A percentile compares a stretch with the other conserved stretches of the same genome.
Conservation (phyloP, 1,140 invertebrate genomes). For the Caenorhabditis remanei region DNA sequence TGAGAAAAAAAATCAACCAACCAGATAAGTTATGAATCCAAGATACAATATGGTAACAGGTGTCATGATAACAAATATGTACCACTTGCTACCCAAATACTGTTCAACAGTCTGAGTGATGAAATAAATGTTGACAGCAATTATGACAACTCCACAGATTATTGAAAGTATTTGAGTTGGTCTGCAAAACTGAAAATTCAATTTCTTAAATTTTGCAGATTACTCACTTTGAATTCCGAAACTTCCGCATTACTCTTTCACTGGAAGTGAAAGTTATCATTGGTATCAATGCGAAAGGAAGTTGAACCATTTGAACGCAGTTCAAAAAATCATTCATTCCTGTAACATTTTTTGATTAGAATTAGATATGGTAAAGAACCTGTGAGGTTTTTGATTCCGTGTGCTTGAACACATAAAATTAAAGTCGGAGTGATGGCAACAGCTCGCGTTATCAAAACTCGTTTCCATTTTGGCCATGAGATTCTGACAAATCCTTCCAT, state of each 20-base stretch:
- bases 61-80: background rate
- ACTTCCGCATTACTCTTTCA: slow-evolving; percentile 86
- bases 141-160: slow-evolving; percentile 82
- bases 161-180: slow-evolving; percentile 66
- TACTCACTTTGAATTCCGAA: slow-evolving; percentile 83
- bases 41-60: background rate
- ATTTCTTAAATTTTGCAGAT: background rate
- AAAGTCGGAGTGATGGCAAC: slow-evolving; percentile 91
- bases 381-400: slow-evolving; percentile 85
- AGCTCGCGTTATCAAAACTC: slow-evolving; percentile 87
- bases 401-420: slow-evolving; percentile 82
- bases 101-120: background rate
- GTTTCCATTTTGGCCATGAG: slow-evolving; percentile 88
- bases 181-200: slow-evolving; percentile 66
- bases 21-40: background rate
- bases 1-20: background rate
- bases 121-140: slow-evolving; percentile 88
- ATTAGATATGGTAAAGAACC: slow-evolving; percentile 82
- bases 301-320: slow-evolving; percentile 78
- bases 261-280: slow-evolving; percentile 90
- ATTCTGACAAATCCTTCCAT: slow-evolving; percentile 89
- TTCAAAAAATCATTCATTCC: slow-evolving; percentile 91
- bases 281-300: slow-evolving; percentile 85
- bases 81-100: background rate
- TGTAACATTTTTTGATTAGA: slow-evolving; percentile 79